A percentile compares a stretch with the other conserved stretches of the same genome.
phyloP scores from a whole-genome alignment of 2,797 vertebrate genomes.

The Apodemus agrarius region DNA sequence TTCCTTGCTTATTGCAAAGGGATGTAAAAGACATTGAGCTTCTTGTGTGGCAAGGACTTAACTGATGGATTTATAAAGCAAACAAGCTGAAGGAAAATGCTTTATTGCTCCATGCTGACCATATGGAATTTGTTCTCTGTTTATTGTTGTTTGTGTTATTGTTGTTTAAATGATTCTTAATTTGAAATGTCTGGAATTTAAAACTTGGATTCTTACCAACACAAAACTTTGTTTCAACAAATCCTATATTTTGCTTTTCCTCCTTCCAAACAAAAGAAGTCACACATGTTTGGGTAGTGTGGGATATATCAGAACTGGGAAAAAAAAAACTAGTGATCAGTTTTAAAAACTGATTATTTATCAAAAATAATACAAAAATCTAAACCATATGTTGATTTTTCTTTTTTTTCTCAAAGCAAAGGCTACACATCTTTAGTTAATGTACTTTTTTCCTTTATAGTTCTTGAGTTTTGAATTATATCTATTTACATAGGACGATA shows the following conservation, averaged over 20 bases:
- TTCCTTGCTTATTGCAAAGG: conserved; percentile 60
- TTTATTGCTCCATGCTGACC: conserved; percentile 68
- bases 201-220: conserved; percentile 66
- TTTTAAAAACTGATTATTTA: not conserved
- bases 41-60: conserved; percentile 77
- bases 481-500: not conserved
- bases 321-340: not conserved
- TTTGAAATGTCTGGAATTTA: conserved; percentile 75
- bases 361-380: no score
- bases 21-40: conserved; percentile 50
- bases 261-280: conserved; percentile 68
- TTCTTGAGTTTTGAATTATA: not conserved
- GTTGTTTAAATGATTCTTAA: conserved; percentile 75
- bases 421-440: not conserved
- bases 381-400: no score
- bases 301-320: not conserved
- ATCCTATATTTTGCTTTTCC: conserved; percentile 61
- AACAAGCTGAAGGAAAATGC: conserved; percentile 69
- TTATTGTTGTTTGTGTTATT: conserved; percentile 71
- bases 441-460: not conserved
- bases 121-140: conserved; percentile 71
- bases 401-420: not conserved
- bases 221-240: conserved; percentile 63
- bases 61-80: conserved; percentile 69
- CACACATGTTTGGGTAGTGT: conserved; percentile 37